phyloP scores from a whole-genome alignment of 2,113 vertebrate species.

The Tachycineta bicolor region DNA sequence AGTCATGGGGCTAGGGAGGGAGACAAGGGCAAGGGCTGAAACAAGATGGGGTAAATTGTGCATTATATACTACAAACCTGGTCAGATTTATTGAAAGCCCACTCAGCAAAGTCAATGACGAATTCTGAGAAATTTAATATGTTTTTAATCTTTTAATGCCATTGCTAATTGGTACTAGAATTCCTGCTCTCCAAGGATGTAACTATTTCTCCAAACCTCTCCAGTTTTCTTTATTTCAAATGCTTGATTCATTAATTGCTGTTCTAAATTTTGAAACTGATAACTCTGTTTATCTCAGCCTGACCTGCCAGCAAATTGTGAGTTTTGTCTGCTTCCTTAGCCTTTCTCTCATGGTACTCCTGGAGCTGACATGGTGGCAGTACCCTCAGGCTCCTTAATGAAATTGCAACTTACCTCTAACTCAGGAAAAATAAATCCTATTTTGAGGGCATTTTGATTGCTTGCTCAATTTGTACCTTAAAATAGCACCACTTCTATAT shows the following conservation, averaged over 20 bases:
- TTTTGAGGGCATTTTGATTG: background rate
- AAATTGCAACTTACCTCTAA: background rate
- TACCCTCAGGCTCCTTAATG: background rate
- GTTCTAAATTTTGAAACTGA: slow-evolving; percentile 7
- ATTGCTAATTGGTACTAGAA: background rate
- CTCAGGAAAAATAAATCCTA: background rate
- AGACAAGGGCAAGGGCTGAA: background rate
- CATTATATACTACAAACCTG: background rate
- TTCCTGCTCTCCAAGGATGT: background rate
- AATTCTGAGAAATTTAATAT: background rate
- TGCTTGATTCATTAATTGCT: background rate
- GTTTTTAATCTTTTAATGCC: background rate
- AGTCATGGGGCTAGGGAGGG: background rate
- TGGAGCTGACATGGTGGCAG: background rate
- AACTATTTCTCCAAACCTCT: slow-evolving; percentile 24
- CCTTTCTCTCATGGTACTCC: background rate
- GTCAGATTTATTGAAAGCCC: background rate
- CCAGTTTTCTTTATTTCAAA: slow-evolving; percentile 23
- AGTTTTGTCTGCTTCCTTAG: background rate
- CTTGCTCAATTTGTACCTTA: background rate
- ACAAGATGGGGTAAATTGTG: background rate
- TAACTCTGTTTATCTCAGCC: background rate
- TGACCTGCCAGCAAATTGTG: background rate
- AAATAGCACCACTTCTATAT: background rate
- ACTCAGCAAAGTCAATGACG: background rate